These are phyloP conservation scores for Donacobius atricapilla DNA, from an alignment of 2,113 vertebrate genomes.

Conservation along the genomic window DNA sequence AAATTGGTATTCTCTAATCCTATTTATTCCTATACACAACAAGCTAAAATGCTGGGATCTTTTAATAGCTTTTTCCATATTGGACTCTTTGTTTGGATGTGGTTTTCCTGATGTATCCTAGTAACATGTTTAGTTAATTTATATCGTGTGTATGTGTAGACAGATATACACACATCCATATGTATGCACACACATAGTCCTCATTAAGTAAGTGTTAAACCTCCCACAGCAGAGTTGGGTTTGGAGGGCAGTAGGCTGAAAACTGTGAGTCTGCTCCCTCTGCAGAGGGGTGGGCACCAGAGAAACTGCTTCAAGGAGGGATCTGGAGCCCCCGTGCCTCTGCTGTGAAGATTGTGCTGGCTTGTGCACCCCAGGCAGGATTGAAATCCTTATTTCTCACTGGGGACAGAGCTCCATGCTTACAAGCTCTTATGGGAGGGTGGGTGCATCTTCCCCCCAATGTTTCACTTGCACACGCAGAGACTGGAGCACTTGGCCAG, in stretches of 20 bases:
- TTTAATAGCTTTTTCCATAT: slow-evolving; percentile 47
- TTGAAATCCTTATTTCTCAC: neutral
- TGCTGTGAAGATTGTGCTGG: neutral
- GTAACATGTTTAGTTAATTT: slow-evolving; percentile 62
- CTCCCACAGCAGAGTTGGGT: neutral
- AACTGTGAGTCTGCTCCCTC: neutral
- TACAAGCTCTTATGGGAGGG: accelerated
- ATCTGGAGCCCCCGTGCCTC: accelerated
- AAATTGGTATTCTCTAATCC: neutral
- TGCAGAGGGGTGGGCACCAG: neutral
- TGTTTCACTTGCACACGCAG: neutral
- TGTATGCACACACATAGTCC: slow-evolving; percentile 33
- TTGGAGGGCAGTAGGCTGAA: neutral
- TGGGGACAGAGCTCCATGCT: neutral
- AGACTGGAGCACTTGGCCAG: neutral
- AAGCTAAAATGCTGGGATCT: neutral
- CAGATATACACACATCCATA: slow-evolving; percentile 58
- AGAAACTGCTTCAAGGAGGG: neutral
- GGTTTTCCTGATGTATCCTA: slow-evolving; percentile 63
- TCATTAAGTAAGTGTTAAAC: slow-evolving; percentile 53
- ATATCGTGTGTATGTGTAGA: slow-evolving; percentile 31
- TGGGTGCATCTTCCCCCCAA: accelerated
- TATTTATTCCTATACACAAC: neutral
- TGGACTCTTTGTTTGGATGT: slow-evolving; percentile 51
- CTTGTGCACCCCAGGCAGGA: neutral